Percentiles rank a stretch among this genome's conserved stretches.
These are phyloP conservation scores for Amphipoea lucens DNA, from an alignment of 2,888 invertebrate species.

Conservation along the genomic window DNA sequence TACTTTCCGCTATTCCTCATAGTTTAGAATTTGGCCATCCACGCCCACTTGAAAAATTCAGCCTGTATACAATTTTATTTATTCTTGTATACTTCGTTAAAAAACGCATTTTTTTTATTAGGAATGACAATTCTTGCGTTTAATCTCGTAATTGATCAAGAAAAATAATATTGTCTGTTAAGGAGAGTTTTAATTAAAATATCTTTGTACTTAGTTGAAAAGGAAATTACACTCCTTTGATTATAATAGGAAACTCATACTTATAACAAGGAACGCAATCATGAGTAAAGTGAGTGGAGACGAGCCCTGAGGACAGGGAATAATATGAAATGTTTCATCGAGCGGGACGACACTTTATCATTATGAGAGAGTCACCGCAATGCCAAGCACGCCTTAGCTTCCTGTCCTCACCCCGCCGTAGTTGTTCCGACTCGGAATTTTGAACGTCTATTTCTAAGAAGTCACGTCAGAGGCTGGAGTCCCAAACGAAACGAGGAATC, in stretches of 20 bases:
- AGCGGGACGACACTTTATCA: slow-evolving; percentile 11
- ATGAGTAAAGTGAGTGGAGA: slow-evolving; percentile 23
- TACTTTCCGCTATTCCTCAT: too few species aligned
- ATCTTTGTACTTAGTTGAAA: slow-evolving; percentile 39
- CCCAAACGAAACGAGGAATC: background rate
- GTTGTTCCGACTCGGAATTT: background rate
- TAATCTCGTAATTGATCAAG: slow-evolving; percentile 32
- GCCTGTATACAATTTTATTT: background rate
- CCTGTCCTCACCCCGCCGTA: too few species aligned
- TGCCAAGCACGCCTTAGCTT: background rate
- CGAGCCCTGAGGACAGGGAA: slow-evolving; percentile 3
- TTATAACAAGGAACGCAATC: slow-evolving; percentile 2
- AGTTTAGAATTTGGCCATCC: too few species aligned
- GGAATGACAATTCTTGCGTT: slow-evolving; percentile 1
- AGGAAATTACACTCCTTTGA: slow-evolving; percentile 39
- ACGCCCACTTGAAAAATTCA: too few species aligned
- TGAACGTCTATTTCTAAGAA: background rate
- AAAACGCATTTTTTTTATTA: background rate
- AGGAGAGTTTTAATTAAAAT: slow-evolving; percentile 49
- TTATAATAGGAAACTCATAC: slow-evolving; percentile 33
- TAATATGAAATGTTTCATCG: slow-evolving; percentile 22
- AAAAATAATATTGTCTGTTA: slow-evolving; percentile 14
- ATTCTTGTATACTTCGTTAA: background rate
- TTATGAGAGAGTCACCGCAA: background rate
- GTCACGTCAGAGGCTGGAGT: background rate